A percentile compares a stretch with the other conserved stretches of the same genome.
Conservation (phyloP, 1,140 invertebrate genomes). For the Penaeus chinensis region DNA sequence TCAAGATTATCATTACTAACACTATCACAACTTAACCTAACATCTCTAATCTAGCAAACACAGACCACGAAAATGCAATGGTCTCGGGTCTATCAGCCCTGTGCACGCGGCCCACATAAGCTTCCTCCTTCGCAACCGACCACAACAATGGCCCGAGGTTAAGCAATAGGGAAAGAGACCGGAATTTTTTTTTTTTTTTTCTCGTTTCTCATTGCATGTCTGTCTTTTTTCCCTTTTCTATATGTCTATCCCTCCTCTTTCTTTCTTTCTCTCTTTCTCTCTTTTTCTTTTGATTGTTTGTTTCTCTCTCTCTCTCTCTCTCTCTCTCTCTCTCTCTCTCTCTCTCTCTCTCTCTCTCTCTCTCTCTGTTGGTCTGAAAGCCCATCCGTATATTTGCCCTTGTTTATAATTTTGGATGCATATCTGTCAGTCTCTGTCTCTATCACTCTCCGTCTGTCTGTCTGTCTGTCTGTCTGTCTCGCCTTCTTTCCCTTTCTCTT, state of each 20-base stretch:
- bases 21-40: no score
- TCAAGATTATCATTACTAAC: no score
- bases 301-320: slow-evolving; percentile 26
- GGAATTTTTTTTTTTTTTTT: neutral
- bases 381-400: neutral
- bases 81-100: no score
- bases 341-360: slow-evolving; percentile 22
- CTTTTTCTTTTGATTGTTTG: neutral
- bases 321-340: slow-evolving; percentile 33
- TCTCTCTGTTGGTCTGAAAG: slow-evolving; percentile 5
- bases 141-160: no score
- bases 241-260: neutral
- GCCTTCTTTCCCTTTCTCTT: neutral
- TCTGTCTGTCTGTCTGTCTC: slow-evolving; percentile 18
- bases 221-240: neutral
- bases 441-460: neutral
- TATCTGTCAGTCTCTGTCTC: neutral
- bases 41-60: no score
- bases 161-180: no score
- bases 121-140: no score
- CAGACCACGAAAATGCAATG: no score
- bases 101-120: no score
- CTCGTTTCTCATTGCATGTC: neutral
- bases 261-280: neutral
- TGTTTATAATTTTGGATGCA: neutral